Conservation (phyloP, 92 coral and sea anemone genomes). For the Galaxea fascicularis region DNA sequence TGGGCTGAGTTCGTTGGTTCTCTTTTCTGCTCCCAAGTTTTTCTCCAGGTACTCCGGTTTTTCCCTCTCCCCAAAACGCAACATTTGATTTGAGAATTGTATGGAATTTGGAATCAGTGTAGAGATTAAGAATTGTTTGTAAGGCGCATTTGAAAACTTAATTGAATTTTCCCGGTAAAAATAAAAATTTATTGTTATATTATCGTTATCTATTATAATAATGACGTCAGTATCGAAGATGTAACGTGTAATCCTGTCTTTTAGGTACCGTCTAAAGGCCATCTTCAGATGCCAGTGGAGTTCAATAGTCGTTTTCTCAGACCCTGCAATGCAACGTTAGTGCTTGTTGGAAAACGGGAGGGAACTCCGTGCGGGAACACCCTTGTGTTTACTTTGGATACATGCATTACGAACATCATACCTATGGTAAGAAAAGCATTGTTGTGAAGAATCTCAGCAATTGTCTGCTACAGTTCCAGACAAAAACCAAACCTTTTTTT, state of each 20-base stretch:
- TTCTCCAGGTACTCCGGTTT: too few species aligned
- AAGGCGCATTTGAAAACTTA: too few species aligned
- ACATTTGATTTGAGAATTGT: too few species aligned
- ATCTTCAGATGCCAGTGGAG: slow-evolving; percentile 95
- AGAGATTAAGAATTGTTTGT: too few species aligned
- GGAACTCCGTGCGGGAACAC: slow-evolving; percentile 96
- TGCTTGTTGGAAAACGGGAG: slow-evolving; percentile 94
- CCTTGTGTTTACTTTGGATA: slow-evolving; percentile 89
- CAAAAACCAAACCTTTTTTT: not conserved
- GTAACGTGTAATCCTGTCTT: not conserved
- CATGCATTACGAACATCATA: slow-evolving; percentile 92
- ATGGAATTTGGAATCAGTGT: too few species aligned
- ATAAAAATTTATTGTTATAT: too few species aligned
- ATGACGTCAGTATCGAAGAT: too few species aligned
- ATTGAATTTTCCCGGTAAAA: too few species aligned
- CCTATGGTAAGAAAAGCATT: slow-evolving; percentile 82
- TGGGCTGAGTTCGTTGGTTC: too few species aligned
- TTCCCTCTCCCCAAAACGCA: too few species aligned
- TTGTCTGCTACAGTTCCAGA: not conserved
- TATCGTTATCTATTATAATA: too few species aligned
- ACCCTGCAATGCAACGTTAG: slow-evolving; percentile 90
- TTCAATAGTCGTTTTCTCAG: slow-evolving; percentile 98
- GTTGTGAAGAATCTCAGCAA: not conserved
- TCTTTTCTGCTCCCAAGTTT: too few species aligned
- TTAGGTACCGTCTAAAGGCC: slow-evolving; percentile 92